Evolutionary conservation across 2,797 vertebrate species (phyloP).

Genomic region (Acanthiza pusilla): DNA sequence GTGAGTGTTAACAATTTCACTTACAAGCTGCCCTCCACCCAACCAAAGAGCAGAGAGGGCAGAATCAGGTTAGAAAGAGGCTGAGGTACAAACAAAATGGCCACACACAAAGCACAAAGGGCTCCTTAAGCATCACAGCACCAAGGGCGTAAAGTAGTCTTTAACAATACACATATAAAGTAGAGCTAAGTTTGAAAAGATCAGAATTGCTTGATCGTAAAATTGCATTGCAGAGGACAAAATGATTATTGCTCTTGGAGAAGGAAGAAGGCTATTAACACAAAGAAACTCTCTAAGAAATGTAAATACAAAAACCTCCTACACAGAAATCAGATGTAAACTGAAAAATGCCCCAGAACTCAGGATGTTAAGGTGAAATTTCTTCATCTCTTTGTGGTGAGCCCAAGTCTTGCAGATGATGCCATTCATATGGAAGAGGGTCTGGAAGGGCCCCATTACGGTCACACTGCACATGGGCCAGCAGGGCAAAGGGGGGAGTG

Average conservation of each 20-base stretch:
- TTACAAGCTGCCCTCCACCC: neutral
- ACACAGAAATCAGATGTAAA: neutral
- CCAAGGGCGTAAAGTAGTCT: neutral
- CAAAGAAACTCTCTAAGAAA: conserved; percentile 9
- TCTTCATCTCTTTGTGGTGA: conserved; percentile 34
- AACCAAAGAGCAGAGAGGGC: neutral
- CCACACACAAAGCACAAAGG: neutral
- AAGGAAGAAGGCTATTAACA: neutral
- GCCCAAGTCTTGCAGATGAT: conserved; percentile 49
- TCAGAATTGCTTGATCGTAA: neutral
- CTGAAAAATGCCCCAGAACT: neutral
- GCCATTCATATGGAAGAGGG: conserved; percentile 2
- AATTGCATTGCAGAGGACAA: neutral
- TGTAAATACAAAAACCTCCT: neutral
- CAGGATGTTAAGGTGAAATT: neutral
- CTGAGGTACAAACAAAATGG: neutral
- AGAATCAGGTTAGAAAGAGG: neutral
- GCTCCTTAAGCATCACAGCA: neutral
- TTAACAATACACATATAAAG: neutral
- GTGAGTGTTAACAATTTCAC: neutral
- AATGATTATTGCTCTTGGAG: neutral
- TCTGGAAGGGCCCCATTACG: neutral
- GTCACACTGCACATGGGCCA: fast-evolving
- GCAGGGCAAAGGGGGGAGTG: neutral
- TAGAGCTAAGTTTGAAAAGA: neutral